Evolutionary conservation across 2,888 invertebrate species (phyloP), one percentile per base, ranked within the genome.

Genomic region (Dolomedes plantarius): DNA sequence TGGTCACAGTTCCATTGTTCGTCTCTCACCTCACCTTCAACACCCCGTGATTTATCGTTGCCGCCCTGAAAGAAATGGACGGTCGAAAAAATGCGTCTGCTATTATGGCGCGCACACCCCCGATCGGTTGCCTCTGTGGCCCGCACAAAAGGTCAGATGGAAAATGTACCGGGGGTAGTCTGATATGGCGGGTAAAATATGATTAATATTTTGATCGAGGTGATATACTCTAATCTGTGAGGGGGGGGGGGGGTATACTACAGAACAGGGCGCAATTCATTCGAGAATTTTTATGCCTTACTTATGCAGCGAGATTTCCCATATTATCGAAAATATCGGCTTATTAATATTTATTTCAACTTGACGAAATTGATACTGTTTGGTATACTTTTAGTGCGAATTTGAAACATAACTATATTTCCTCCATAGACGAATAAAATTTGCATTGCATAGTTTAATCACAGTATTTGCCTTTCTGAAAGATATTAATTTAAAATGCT

Each of bases 11-110:
- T 27, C 36, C 77, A 46, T 85, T 85, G 83, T 85, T 71, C 41
- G 28, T 62, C 46, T 62, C 76, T 29, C 41, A 56, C 71, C 76
- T 65, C 65, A 71, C 82, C 46, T 76, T 83, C 82, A 83, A 65
- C 82, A 82, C 76, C 82, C 68, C 46, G 75, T 85, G 83, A 85
- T 85, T 85, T 85, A 85, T 85, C 77, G 83, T 68, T 65, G 65
- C 62, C 76, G 28, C 36, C 16, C 0, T 62, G 39, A 29, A 39
- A 41, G 27, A 64, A 41, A n/a, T 36, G 68, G 36, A 36, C 36
- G 73, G 56, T 41, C 50, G 67, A 46, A 68, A 64, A 72, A 65
- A 62, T 69, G 68, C 75, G 81, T 74, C 74, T 74, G 75, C 69
- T 56, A 74, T 69, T 46, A 62, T 67, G 56, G 65, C 68, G 64